These are phyloP conservation scores for Hemaris fuciformis DNA, from an alignment of 2,888 invertebrate genomes.

Conservation along the genomic window DNA sequence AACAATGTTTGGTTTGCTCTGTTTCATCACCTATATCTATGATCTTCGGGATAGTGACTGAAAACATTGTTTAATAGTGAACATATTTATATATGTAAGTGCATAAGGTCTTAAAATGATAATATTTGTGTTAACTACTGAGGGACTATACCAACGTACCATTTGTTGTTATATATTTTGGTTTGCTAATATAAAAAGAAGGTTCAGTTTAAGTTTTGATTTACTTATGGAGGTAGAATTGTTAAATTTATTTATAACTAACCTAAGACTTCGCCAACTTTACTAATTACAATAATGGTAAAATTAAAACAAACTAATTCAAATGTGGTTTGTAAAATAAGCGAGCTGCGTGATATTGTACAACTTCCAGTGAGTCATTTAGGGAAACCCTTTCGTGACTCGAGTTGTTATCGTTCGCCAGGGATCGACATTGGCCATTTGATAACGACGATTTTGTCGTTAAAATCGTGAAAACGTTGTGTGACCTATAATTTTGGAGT, in stretches of 20 bases:
- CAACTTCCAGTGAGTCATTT: slow-evolving; percentile 56
- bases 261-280: neutral
- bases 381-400: slow-evolving; percentile 80
- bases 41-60: no score
- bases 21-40: no score
- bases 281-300: neutral
- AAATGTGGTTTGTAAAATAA: neutral
- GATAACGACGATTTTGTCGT: slow-evolving; percentile 50
- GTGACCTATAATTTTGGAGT: slow-evolving; percentile 17
- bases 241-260: neutral
- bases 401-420: slow-evolving; percentile 64
- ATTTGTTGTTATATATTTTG: no score
- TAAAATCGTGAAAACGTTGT: slow-evolving; percentile 30
- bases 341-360: slow-evolving; percentile 2
- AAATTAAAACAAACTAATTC: neutral
- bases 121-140: no score
- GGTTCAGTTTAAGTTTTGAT: no score
- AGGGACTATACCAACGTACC: no score
- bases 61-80: no score
- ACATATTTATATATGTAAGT: no score
- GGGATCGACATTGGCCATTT: slow-evolving; percentile 52
- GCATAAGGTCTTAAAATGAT: no score
- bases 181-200: no score
- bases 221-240: no score
- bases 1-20: no score